These are phyloP conservation scores for Diphyllodes magnificus DNA, from an alignment of 2,113 vertebrate genomes.

Conservation along the genomic window DNA sequence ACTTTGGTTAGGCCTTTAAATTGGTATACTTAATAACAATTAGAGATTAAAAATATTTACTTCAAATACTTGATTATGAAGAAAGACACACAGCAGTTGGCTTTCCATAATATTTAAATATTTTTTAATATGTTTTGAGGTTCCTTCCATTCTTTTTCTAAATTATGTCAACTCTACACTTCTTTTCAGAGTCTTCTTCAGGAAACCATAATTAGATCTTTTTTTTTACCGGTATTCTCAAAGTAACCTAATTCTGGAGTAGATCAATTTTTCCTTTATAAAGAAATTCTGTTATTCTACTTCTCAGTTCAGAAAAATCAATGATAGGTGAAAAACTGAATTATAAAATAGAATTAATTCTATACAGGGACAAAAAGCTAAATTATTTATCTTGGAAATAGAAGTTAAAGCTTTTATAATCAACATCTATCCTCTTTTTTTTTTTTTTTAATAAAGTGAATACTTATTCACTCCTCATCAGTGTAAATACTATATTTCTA, in stretches of 20 bases:
- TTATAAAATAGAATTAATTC: background rate
- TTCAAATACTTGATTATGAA: background rate
- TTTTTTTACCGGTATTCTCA: background rate
- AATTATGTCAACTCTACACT: background rate
- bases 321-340: background rate
- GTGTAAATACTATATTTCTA: background rate
- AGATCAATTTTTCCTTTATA: background rate
- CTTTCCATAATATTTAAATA: background rate
- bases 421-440: background rate
- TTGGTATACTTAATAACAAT: background rate
- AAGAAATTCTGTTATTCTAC: background rate
- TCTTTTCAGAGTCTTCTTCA: background rate
- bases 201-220: background rate
- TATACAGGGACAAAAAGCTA: background rate
- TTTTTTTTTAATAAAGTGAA: background rate
- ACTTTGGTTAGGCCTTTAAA: background rate
- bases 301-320: conserved; percentile 6
- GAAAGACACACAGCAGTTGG: background rate
- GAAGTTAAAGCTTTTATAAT: background rate
- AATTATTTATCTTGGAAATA: background rate
- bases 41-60: background rate
- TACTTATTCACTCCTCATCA: background rate
- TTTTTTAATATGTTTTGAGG: background rate
- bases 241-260: background rate
- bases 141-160: background rate